Evolutionary conservation across 92 coral and sea anemone species (phyloP).

Genomic region (Paramuricea clavata): DNA sequence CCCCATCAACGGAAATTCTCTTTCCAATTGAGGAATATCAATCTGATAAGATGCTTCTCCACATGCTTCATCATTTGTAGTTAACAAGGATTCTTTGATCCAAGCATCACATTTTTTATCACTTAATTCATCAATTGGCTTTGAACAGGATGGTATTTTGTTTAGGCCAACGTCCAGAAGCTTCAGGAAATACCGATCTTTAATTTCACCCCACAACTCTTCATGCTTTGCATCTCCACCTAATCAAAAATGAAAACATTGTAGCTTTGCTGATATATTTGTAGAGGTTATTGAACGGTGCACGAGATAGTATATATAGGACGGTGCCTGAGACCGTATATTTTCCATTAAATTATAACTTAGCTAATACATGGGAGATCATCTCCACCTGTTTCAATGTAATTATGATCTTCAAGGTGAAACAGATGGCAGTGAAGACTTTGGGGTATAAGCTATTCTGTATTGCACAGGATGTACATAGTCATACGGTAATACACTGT

Average conservation of each 20-base stretch:
- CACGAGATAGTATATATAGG: not conserved
- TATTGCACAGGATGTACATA: too few relatives aligned
- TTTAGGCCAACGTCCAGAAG: slow-evolving; percentile 18
- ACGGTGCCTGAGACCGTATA: not conserved
- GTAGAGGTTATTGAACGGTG: not conserved
- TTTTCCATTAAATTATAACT: too few relatives aligned
- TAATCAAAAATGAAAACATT: not conserved
- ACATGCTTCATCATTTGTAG: not conserved
- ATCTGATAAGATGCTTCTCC: not conserved
- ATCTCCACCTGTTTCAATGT: too few relatives aligned
- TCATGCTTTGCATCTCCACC: slow-evolving; percentile 4
- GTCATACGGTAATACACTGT: too few relatives aligned
- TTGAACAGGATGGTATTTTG: not conserved
- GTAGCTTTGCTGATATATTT: not conserved
- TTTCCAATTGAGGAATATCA: not conserved
- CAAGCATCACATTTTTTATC: slow-evolving; percentile 4
- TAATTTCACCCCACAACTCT: not conserved
- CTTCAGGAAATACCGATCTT: slow-evolving; percentile 1
- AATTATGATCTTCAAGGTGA: too few relatives aligned
- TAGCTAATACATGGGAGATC: too few relatives aligned
- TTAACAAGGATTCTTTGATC: not conserved
- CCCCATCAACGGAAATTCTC: not conserved
- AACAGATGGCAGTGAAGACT: too few relatives aligned
- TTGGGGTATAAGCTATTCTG: too few relatives aligned
- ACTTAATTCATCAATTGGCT: slow-evolving; percentile 5